Percentiles rank a stretch among this genome's conserved stretches.
phyloP scores from a whole-genome alignment of 2,113 vertebrate species.

The Triplophysa siluroides region DNA sequence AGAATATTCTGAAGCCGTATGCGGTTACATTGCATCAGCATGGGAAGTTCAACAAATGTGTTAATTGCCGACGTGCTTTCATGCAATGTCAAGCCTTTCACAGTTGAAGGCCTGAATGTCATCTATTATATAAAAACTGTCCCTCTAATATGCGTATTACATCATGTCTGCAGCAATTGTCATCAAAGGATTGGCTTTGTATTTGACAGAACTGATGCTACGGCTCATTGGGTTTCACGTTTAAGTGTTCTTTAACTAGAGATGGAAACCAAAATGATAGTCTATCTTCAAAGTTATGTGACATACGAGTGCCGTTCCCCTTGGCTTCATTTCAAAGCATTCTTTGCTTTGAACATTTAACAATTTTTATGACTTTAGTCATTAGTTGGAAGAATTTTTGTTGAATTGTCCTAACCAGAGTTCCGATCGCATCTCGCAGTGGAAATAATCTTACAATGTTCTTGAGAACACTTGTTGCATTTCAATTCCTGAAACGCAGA shows the following conservation, averaged over 20 bases:
- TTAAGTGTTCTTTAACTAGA: constrained; percentile 54
- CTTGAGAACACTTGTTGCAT: constrained; percentile 5
- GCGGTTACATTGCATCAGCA: constrained; percentile 51
- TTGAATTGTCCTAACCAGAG: too few relatives aligned
- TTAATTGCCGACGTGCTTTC: constrained; percentile 54
- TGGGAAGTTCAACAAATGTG: constrained; percentile 53
- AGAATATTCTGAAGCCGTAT: constrained; percentile 43
- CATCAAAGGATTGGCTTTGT: constrained; percentile 42
- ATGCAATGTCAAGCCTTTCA: constrained; percentile 53
- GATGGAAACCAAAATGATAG: constrained; percentile 62
- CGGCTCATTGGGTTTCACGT: constrained; percentile 62
- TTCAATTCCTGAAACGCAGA: constrained; percentile 19
- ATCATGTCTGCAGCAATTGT: constrained; percentile 60
- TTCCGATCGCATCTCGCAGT: background rate
- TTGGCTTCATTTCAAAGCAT: constrained; percentile 58
- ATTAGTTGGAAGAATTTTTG: background rate
- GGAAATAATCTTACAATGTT: background rate
- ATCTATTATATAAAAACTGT: constrained; percentile 51
- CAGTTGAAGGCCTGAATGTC: constrained; percentile 58
- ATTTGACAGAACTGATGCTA: constrained; percentile 50
- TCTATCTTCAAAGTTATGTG: constrained; percentile 59
- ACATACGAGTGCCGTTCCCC: constrained; percentile 54
- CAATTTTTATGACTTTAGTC: constrained; percentile 31
- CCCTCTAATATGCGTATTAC: constrained; percentile 54
- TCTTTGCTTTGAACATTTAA: constrained; percentile 30